Conservation (phyloP, 2,797 vertebrate genomes). For the Eleutherodactylus coqui region DNA sequence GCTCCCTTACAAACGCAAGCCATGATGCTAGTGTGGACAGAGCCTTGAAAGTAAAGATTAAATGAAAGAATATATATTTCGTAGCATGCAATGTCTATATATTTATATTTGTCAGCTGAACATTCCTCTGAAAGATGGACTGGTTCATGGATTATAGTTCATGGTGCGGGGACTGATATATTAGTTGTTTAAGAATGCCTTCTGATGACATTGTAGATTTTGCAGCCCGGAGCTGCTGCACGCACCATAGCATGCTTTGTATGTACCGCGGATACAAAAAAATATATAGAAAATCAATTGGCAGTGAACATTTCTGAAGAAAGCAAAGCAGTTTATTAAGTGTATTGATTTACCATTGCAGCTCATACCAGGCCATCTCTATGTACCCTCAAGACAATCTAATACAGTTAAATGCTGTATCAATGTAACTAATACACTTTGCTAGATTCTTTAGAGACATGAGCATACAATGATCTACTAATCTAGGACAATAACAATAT, state of each 20-base stretch:
- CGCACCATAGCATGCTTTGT: background rate
- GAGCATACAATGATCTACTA: conserved; percentile 33
- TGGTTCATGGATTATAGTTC: background rate
- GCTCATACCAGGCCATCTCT: conserved; percentile 48
- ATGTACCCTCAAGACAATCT: conserved; percentile 48
- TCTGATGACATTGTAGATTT: conserved; percentile 27
- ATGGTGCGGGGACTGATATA: conserved; percentile 8
- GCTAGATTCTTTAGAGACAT: conserved; percentile 34
- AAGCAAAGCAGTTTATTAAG: conserved; percentile 54
- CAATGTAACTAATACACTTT: conserved; percentile 54
- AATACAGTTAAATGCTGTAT: conserved; percentile 55
- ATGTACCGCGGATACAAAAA: conserved; percentile 29
- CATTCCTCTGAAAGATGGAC: background rate
- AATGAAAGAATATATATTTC: background rate
- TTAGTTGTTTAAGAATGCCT: background rate
- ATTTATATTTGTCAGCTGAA: background rate
- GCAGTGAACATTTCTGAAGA: conserved; percentile 46
- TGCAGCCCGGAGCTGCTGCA: conserved; percentile 27
- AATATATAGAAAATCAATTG: conserved; percentile 53
- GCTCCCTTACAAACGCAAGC: too few relatives aligned
- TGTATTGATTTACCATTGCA: conserved; percentile 59
- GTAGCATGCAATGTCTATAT: background rate
- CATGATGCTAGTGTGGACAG: too few relatives aligned
- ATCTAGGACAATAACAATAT: conserved; percentile 44
- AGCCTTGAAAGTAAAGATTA: background rate